Conservation (phyloP, 1,140 invertebrate genomes). For the Macrobrachium rosenbergii region DNA sequence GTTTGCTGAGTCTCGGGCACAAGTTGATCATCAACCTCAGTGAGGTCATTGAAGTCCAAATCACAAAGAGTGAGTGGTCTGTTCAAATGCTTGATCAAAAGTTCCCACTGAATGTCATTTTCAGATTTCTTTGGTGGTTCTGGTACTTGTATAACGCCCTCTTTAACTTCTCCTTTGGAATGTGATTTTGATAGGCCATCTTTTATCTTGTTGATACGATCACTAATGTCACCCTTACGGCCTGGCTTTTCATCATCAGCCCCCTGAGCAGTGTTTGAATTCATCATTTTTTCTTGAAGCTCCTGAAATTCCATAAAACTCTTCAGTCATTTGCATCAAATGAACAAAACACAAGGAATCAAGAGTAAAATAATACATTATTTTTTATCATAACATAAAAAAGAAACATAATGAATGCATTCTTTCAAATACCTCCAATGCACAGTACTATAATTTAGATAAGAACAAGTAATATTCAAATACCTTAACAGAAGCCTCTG, state of each 20-base stretch:
- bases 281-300: constrained; percentile 66
- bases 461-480: background rate
- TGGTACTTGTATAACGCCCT: constrained; percentile 72
- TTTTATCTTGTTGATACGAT: constrained; percentile 92
- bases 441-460: too few relatives aligned
- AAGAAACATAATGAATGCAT: too few relatives aligned
- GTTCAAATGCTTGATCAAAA: constrained; percentile 84
- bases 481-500: constrained; percentile 58
- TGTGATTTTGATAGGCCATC: constrained; percentile 83
- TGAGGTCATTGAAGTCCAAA: constrained; percentile 94
- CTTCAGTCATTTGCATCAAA: background rate
- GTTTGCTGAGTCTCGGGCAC: constrained; percentile 49
- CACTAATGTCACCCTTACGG: constrained; percentile 85
- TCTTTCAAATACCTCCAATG: too few relatives aligned
- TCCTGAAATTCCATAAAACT: constrained; percentile 54
- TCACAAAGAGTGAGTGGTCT: constrained; percentile 92
- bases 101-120: constrained; percentile 96
- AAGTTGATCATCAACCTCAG: constrained; percentile 77
- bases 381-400: too few relatives aligned
- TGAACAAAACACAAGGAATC: background rate
- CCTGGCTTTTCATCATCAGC: constrained; percentile 72
- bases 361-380: background rate
- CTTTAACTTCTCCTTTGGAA: constrained; percentile 74
- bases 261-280: constrained; percentile 74
- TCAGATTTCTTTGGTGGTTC: constrained; percentile 80